Conservation (phyloP, 2,113 vertebrate genomes). For the Dipodomys ordii region DNA sequence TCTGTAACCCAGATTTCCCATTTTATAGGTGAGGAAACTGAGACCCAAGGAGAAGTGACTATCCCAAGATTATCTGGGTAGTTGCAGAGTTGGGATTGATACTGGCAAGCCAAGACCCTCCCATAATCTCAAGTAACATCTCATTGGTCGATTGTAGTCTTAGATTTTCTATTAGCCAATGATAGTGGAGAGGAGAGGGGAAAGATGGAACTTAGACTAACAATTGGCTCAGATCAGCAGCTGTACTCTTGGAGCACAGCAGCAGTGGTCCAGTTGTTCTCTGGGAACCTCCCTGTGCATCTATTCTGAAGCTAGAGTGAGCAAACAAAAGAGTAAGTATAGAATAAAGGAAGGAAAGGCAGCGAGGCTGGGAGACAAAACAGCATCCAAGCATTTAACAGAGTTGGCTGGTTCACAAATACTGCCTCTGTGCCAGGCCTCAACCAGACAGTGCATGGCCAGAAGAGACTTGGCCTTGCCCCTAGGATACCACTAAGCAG, state of each 20-base stretch:
- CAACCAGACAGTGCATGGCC: background rate
- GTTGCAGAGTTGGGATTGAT: background rate
- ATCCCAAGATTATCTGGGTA: background rate
- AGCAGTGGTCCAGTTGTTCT: background rate
- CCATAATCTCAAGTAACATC: background rate
- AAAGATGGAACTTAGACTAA: too few relatives aligned
- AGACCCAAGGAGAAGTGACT: background rate
- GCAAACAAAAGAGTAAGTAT: background rate
- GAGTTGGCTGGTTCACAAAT: background rate
- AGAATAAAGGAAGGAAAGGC: background rate
- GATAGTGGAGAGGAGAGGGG: background rate
- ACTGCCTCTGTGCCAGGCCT: background rate
- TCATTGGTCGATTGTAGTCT: background rate
- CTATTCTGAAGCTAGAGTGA: background rate
- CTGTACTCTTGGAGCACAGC: background rate
- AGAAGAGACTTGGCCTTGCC: background rate
- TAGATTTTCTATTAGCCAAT: background rate
- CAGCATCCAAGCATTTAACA: background rate
- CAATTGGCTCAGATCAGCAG: background rate
- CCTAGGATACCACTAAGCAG: background rate
- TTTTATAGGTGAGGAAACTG: slow-evolving; percentile 1
- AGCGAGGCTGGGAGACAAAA: background rate
- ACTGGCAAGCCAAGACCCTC: background rate
- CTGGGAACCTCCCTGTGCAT: background rate
- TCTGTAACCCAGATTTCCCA: background rate